Conservation (phyloP, 92 coral and sea anemone species). For the Blastomussa wellsi region DNA sequence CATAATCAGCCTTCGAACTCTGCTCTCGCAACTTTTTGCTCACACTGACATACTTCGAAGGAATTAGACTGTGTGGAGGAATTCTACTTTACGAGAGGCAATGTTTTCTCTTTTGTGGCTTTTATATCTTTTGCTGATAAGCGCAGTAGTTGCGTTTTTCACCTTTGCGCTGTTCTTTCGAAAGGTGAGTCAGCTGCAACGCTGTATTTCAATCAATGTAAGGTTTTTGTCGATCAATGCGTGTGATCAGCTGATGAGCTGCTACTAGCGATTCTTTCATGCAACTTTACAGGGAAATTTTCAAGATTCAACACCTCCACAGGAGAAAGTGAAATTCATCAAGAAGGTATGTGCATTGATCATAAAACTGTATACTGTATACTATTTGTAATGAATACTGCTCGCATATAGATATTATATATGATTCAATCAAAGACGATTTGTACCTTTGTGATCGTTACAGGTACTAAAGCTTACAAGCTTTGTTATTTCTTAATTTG, state of each 20-base stretch:
- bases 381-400: background rate
- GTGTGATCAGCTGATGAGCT: background rate
- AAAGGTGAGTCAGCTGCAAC: conserved; percentile 34
- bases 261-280: background rate
- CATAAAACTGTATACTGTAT: background rate
- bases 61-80: background rate
- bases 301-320: conserved; percentile 45
- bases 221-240: background rate
- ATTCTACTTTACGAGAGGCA: background rate
- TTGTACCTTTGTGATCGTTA: background rate
- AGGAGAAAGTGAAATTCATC: conserved; percentile 49
- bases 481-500: background rate
- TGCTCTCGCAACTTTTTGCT: background rate
- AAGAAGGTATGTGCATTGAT: conserved; percentile 41
- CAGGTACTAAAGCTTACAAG: too few species aligned
- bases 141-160: conserved; percentile 18
- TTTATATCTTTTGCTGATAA: conserved; percentile 26
- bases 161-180: conserved; percentile 33
- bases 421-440: background rate
- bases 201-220: background rate
- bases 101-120: conserved; percentile 43
- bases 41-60: background rate
- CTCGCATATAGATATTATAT: background rate
- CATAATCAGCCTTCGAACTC: background rate
- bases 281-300: conserved; percentile 31